Evolutionary conservation across 1,140 invertebrate genomes (phyloP).

Genomic region (Caenorhabditis elegans): DNA sequence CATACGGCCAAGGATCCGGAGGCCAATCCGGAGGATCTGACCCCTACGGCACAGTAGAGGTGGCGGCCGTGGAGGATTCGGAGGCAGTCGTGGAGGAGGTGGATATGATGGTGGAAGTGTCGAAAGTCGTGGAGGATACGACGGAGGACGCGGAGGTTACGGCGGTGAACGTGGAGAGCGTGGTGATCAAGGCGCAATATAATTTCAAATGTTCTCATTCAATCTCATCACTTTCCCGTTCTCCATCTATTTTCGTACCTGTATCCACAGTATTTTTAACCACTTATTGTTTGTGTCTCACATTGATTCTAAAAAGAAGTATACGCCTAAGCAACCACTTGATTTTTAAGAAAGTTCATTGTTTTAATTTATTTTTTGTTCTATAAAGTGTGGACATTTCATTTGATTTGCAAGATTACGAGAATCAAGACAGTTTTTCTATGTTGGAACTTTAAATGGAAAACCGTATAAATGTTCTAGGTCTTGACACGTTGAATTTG

Average conservation of each 20-base stretch:
- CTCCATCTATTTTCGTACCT: not conserved
- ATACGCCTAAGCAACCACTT: too few species aligned
- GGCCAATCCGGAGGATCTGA: not conserved
- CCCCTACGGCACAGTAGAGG: constrained; percentile 6
- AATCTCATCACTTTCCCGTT: not conserved
- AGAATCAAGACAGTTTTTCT: not conserved
- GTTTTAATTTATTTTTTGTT: too few species aligned
- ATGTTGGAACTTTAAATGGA: too few species aligned
- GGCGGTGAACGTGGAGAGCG: not conserved
- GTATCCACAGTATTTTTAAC: not conserved
- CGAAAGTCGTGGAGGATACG: not conserved
- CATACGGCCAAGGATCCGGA: not conserved
- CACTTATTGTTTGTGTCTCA: not conserved
- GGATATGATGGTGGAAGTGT: not conserved
- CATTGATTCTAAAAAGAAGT: too few species aligned
- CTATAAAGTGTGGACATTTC: too few species aligned
- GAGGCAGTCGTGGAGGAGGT: not conserved
- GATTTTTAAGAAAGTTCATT: too few species aligned
- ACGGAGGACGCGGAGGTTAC: not conserved
- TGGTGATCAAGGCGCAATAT: too few species aligned
- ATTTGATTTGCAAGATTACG: too few species aligned
- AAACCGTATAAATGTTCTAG: too few species aligned
- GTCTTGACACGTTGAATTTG: too few species aligned
- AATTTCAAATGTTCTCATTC: not conserved
- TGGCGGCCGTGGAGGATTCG: constrained; percentile 26